Conservation (phyloP, 2,113 vertebrate genomes). For the Entomyzon cyanotis region DNA sequence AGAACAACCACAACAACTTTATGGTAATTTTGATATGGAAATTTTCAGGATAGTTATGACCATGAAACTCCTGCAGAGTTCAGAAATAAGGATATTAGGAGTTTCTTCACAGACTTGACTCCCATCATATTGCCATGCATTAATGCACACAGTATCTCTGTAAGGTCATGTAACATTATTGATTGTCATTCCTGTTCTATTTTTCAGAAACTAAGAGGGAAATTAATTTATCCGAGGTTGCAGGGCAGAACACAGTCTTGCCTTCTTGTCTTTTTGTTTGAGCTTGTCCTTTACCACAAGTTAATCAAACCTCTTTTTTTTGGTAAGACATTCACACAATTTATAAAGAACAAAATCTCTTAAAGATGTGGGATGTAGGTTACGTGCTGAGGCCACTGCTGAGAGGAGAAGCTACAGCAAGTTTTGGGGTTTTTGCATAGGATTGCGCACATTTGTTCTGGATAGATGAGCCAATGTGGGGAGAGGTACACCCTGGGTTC, state of each 20-base stretch:
- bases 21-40: slow-evolving; percentile 43
- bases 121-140: neutral
- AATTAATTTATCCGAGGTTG: slow-evolving; percentile 24
- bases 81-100: slow-evolving; percentile 45
- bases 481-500: neutral
- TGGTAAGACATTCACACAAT: neutral
- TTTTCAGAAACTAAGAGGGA: slow-evolving; percentile 17
- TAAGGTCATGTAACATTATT: slow-evolving; percentile 47
- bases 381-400: neutral
- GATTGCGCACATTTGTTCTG: fast-evolving
- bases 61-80: slow-evolving; percentile 23
- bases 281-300: neutral
- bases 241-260: neutral
- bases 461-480: neutral
- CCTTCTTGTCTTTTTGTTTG: neutral
- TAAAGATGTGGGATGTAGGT: neutral
- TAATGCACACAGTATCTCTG: neutral
- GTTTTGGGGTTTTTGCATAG: neutral
- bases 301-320: neutral
- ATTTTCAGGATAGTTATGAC: slow-evolving; percentile 23
- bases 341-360: neutral
- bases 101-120: slow-evolving; percentile 35
- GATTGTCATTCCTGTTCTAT: neutral
- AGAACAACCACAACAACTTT: neutral
- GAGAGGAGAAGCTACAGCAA: neutral